Percentiles rank a stretch among this genome's conserved stretches.
Evolutionary conservation across 1,140 invertebrate genomes (phyloP).

Genomic region (Heliothis virescens): DNA sequence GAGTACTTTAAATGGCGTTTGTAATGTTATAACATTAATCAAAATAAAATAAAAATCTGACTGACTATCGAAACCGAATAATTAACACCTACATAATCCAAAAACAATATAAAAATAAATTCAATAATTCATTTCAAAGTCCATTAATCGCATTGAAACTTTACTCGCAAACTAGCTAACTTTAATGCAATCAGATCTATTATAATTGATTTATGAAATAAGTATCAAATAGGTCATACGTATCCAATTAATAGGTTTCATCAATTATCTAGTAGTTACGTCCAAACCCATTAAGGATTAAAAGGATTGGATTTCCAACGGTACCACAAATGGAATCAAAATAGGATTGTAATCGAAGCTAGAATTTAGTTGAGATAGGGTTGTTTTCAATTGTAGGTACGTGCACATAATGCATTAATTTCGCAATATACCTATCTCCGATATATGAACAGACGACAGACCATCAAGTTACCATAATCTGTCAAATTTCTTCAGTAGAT

Average conservation of each 20-base stretch:
- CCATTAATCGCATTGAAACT: neutral
- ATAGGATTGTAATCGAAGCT: neutral
- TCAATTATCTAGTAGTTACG: neutral
- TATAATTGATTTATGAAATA: slow-evolving; percentile 6
- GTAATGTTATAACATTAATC: too few species aligned
- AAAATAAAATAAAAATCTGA: too few species aligned
- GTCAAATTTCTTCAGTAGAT: too few species aligned
- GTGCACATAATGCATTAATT: too few species aligned
- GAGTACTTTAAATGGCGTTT: too few species aligned
- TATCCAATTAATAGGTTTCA: neutral
- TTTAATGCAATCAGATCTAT: slow-evolving; percentile 1
- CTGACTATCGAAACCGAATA: too few species aligned
- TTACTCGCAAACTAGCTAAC: neutral
- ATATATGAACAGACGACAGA: too few species aligned
- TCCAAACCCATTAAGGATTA: slow-evolving; percentile 12
- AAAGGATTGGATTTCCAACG: slow-evolving; percentile 5
- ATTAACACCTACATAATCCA: too few species aligned
- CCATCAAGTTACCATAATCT: too few species aligned
- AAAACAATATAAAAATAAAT: too few species aligned
- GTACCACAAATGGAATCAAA: slow-evolving; percentile 11
- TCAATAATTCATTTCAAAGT: slow-evolving; percentile 6
- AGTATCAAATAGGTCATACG: neutral
- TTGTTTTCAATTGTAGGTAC: too few species aligned
- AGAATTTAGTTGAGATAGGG: slow-evolving; percentile 1
- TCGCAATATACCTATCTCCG: too few species aligned